Percentiles rank a stretch among this genome's conserved stretches.
phyloP scores from a whole-genome alignment of 2,797 vertebrate species.

The Pseudocheirus occidentalis region DNA sequence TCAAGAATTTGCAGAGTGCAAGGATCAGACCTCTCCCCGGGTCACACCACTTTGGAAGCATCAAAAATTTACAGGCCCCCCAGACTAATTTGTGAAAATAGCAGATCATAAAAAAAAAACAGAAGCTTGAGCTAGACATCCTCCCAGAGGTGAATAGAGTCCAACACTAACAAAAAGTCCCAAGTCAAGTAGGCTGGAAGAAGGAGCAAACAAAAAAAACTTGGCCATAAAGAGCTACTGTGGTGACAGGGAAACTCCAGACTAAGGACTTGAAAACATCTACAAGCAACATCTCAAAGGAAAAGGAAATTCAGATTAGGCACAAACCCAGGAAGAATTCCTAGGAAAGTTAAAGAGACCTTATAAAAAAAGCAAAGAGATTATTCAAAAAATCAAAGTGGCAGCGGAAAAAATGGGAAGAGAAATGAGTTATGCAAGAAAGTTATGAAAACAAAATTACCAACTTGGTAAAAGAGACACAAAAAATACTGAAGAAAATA shows the following conservation, averaged over 20 bases:
- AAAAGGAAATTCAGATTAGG: background rate
- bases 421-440: background rate
- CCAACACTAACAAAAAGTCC: background rate
- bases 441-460: background rate
- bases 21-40: background rate
- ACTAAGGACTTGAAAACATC: background rate
- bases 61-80: background rate
- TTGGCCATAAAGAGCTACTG: background rate
- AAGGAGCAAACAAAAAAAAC: background rate
- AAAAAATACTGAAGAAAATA: background rate
- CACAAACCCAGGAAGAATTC: constrained; percentile 14
- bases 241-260: background rate
- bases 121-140: background rate
- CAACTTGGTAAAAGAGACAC: background rate
- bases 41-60: background rate
- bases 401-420: background rate
- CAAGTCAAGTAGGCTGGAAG: background rate
- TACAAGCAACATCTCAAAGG: background rate
- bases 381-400: background rate
- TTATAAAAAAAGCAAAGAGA: background rate
- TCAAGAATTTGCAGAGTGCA: background rate
- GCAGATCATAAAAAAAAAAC: background rate
- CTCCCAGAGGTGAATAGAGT: background rate
- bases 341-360: background rate
- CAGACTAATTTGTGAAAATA: background rate